Evolutionary conservation across 2,113 vertebrate genomes (phyloP), one percentile per base, ranked within the genome.

Genomic region (Oreochromis niloticus): DNA sequence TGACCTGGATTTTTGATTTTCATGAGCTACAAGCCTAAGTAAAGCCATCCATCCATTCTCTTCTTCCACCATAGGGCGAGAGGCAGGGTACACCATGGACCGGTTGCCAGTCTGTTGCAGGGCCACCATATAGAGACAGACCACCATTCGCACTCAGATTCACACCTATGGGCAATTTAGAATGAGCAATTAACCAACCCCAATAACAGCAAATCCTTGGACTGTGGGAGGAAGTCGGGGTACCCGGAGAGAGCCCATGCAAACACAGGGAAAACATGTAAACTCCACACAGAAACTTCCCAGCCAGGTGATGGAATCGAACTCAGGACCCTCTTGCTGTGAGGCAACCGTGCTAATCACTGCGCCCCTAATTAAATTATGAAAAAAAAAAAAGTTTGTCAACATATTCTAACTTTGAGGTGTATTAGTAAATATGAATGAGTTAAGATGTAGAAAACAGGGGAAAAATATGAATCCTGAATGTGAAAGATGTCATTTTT

Each of bases 391-490:
- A 11, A 6, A 1, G 59, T 3, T 41, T 22, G 36, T 68, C 12
- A 22, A 22, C 1, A 68, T 41, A 0, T 6, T 0, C 63, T 14
- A 36, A 24, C n/a, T 41, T 22, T 41, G 36, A 4, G 36, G 19
- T 68, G n/a, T 22, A 24, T 0, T 14, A 68, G 63, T 68, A 9
- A 13, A 41, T 2, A 22, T 41, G 1, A 41, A 68, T 41, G 36
- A 41, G 11, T 19, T n/a, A 41, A 68, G 4, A 68, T 68, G 36
- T 14, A 11, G 12, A 22, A 68, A 41, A 68, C 6, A 39, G 34
- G 19, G 6, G 4, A 68, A 68, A 43, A 68, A 68, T n/a, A 4
- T 68, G n/a, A 41, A 41, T 14, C 36, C 7, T 68, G n/a, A 41
- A 57, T 32, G 27, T 9, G 56, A 59, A 22, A 24, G 36, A 1